A percentile compares a stretch with the other conserved stretches of the same genome.
These are phyloP conservation scores for Ectemnius continuus DNA, from an alignment of 2,888 invertebrate species.

Conservation along the genomic window DNA sequence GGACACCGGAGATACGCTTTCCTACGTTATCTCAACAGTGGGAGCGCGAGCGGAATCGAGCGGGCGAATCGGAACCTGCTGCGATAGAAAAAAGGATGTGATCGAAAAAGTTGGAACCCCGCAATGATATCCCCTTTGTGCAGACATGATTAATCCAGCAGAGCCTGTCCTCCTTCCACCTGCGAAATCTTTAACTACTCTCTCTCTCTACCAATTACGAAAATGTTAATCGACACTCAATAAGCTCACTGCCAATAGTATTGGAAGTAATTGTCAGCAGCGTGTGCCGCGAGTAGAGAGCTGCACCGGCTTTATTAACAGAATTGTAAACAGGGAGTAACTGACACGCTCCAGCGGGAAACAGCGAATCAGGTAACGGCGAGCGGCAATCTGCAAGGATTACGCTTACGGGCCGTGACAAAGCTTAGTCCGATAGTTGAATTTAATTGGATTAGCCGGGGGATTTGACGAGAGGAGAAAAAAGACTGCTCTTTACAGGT, in stretches of 20 bases:
- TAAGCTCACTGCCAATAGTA: too few species aligned
- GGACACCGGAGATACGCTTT: constrained; percentile 7
- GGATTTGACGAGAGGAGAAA: constrained; percentile 12
- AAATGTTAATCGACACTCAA: too few species aligned
- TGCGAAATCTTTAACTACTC: too few species aligned
- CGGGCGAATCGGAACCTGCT: too few species aligned
- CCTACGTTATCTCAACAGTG: too few species aligned
- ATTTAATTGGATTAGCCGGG: constrained; percentile 20
- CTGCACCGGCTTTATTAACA: neutral
- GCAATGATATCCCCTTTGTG: too few species aligned
- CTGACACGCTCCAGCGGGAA: neutral
- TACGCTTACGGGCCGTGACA: constrained; percentile 12
- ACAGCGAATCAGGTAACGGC: constrained; percentile 1
- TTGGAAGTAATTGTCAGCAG: neutral
- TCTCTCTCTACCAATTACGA: too few species aligned
- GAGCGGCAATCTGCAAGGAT: constrained; percentile 12
- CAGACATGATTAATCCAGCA: too few species aligned
- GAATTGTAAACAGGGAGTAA: neutral
- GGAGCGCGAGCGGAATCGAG: too few species aligned
- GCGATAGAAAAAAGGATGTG: too few species aligned
- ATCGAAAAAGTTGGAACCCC: too few species aligned
- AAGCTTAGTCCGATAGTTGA: constrained; percentile 19
- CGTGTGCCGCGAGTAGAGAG: neutral
- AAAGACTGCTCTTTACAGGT: constrained; percentile 8
- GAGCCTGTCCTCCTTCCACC: too few species aligned